phyloP scores from a whole-genome alignment of 2,888 invertebrate genomes.

The Tetropium fuscum region DNA sequence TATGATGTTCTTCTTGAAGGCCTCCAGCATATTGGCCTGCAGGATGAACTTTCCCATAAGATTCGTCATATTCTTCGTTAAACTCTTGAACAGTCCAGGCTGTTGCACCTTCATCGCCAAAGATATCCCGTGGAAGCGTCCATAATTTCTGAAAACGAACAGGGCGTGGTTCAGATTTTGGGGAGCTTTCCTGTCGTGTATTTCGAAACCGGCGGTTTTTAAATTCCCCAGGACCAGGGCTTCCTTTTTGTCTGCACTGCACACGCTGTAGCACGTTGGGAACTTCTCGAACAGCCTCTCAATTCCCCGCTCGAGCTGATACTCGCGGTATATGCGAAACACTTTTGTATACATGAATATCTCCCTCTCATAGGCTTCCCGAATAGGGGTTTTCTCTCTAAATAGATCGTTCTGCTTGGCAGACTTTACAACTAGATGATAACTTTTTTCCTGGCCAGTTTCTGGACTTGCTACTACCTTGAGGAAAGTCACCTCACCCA shows the following conservation, averaged over 20 bases:
- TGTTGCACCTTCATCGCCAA: constrained; percentile 44
- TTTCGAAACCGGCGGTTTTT: constrained; percentile 45
- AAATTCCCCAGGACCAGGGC: constrained; percentile 51
- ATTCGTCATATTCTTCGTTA: constrained; percentile 47
- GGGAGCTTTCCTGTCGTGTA: constrained; percentile 47
- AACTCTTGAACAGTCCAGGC: constrained; percentile 39
- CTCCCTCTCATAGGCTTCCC: constrained; percentile 31
- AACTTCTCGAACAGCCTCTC: constrained; percentile 36
- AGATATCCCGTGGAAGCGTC: constrained; percentile 47
- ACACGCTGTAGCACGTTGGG: constrained; percentile 49
- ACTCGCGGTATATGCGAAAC: constrained; percentile 37
- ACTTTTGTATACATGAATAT: constrained; percentile 43
- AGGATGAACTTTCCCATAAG: constrained; percentile 43
- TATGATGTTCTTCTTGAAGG: constrained; percentile 34
- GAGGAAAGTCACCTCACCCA: constrained; percentile 44
- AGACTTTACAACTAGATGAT: constrained; percentile 43
- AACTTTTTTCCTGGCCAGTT: constrained; percentile 13
- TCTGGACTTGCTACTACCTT: constrained; percentile 26
- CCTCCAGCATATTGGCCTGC: constrained; percentile 33
- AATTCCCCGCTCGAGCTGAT: constrained; percentile 33
- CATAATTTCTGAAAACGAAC: constrained; percentile 45
- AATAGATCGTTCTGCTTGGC: constrained; percentile 41
- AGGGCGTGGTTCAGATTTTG: constrained; percentile 53
- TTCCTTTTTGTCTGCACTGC: constrained; percentile 44
- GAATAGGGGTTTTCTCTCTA: constrained; percentile 38